phyloP scores from a whole-genome alignment of 2,113 vertebrate genomes.

The Desmodus rotundus region DNA sequence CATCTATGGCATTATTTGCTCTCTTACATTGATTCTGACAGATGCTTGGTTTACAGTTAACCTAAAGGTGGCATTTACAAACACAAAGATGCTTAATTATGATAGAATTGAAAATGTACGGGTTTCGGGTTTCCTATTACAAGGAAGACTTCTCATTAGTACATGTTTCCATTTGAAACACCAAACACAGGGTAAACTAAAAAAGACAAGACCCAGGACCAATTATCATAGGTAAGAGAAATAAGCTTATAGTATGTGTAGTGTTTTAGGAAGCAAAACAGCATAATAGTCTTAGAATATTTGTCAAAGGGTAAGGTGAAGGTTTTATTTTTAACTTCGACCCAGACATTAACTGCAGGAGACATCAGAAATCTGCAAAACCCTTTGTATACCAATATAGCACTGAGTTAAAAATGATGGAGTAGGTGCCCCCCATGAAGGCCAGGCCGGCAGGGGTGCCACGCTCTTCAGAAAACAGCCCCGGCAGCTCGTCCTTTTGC shows the following conservation, averaged over 20 bases:
- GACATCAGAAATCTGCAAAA: slow-evolving; percentile 50
- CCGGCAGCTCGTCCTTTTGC: slow-evolving; percentile 28
- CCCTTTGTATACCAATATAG: slow-evolving; percentile 58
- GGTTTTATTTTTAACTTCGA: slow-evolving; percentile 65
- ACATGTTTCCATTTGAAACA: neutral
- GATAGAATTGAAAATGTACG: slow-evolving; percentile 60
- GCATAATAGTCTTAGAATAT: slow-evolving; percentile 47
- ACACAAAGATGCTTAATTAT: slow-evolving; percentile 64
- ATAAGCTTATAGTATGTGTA: neutral
- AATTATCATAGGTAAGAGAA: slow-evolving; percentile 23
- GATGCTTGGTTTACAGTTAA: slow-evolving; percentile 72
- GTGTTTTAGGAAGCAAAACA: slow-evolving; percentile 61
- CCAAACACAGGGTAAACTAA: slow-evolving; percentile 18
- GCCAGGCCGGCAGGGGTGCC: slow-evolving; percentile 18
- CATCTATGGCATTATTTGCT: slow-evolving; percentile 1
- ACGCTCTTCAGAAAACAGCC: slow-evolving; percentile 41
- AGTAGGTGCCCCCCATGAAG: slow-evolving; percentile 32
- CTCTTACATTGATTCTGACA: slow-evolving; percentile 56
- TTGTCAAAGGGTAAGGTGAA: slow-evolving; percentile 50
- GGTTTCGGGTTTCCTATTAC: slow-evolving; percentile 54
- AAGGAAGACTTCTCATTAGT: neutral
- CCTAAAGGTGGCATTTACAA: slow-evolving; percentile 64
- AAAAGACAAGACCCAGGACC: neutral
- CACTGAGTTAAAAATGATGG: slow-evolving; percentile 64
- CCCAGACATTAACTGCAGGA: slow-evolving; percentile 69